These are phyloP conservation scores for Nematostella vectensis DNA, from an alignment of 92 coral and sea anemone species.

Conservation along the genomic window DNA sequence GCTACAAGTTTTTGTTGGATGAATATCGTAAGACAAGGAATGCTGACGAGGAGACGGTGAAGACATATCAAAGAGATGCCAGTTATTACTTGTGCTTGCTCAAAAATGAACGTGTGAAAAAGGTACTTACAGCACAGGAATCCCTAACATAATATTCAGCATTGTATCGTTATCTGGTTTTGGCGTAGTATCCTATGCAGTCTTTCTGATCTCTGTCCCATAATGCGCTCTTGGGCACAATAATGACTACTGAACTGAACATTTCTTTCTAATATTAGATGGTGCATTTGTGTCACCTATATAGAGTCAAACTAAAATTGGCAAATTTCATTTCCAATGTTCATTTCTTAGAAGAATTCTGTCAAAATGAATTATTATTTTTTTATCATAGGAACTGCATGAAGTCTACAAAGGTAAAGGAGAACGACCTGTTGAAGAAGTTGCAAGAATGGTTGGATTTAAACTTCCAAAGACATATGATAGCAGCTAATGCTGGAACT, in stretches of 20 bases:
- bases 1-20: background rate
- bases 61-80: background rate
- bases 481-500: no score
- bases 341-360: no score
- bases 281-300: no score
- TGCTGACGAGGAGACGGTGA: background rate
- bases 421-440: slow-evolving; percentile 1
- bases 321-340: no score
- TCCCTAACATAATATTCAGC: background rate
- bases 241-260: no score
- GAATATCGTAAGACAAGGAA: background rate
- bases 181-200: no score
- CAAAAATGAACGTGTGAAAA: background rate
- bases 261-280: no score
- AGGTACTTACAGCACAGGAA: background rate
- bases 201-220: no score
- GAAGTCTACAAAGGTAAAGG: background rate
- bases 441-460: slow-evolving; percentile 1
- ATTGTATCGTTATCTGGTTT: no score
- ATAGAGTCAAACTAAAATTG: no score
- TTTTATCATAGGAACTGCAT: background rate
- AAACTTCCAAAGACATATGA: slow-evolving; percentile 2
- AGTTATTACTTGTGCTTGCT: background rate
- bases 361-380: no score
- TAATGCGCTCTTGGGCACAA: no score